Evolutionary conservation across 2,888 invertebrate species (phyloP).

Genomic region (Drosophila formosana): DNA sequence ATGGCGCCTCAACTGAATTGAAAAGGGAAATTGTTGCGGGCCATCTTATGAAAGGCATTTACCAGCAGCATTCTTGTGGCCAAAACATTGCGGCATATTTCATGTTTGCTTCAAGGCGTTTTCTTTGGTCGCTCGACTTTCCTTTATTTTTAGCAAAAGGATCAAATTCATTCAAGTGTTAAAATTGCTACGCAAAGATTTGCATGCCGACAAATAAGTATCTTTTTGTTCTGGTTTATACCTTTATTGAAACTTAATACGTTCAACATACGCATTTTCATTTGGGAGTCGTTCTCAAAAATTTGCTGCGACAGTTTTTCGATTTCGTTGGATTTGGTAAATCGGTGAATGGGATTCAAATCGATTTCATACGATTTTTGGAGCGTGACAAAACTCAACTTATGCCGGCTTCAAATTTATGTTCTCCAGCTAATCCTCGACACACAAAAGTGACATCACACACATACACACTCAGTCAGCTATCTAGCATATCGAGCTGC

Average conservation of each 20-base stretch:
- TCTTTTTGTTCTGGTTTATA: slow-evolving; percentile 34
- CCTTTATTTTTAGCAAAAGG: slow-evolving; percentile 28
- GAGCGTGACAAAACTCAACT: slow-evolving; percentile 78
- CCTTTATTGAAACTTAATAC: slow-evolving; percentile 78
- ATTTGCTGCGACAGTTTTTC: slow-evolving; percentile 35
- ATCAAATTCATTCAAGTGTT: slow-evolving; percentile 73
- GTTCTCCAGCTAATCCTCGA: slow-evolving; percentile 63
- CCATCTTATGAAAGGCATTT: slow-evolving; percentile 51
- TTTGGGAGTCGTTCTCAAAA: slow-evolving; percentile 21
- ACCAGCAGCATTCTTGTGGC: slow-evolving; percentile 72
- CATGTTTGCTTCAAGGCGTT: slow-evolving; percentile 71
- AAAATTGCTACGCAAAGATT: slow-evolving; percentile 75
- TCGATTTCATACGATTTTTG: slow-evolving; percentile 35
- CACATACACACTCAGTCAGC: slow-evolving; percentile 3
- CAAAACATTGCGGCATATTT: slow-evolving; percentile 76
- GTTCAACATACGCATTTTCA: slow-evolving; percentile 46
- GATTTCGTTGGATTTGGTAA: slow-evolving; percentile 14
- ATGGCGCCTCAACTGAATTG: slow-evolving; percentile 60
- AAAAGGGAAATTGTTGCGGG: slow-evolving; percentile 49
- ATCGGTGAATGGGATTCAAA: slow-evolving; percentile 21
- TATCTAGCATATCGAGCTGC: slow-evolving; percentile 27
- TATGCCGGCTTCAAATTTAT: slow-evolving; percentile 64
- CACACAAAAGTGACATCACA: slow-evolving; percentile 17
- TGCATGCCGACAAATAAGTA: slow-evolving; percentile 62
- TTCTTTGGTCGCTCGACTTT: slow-evolving; percentile 1